Base-by-base conservation (phyloP, 2,888 invertebrate genomes). In the Cyaniris semiargus region DNA sequence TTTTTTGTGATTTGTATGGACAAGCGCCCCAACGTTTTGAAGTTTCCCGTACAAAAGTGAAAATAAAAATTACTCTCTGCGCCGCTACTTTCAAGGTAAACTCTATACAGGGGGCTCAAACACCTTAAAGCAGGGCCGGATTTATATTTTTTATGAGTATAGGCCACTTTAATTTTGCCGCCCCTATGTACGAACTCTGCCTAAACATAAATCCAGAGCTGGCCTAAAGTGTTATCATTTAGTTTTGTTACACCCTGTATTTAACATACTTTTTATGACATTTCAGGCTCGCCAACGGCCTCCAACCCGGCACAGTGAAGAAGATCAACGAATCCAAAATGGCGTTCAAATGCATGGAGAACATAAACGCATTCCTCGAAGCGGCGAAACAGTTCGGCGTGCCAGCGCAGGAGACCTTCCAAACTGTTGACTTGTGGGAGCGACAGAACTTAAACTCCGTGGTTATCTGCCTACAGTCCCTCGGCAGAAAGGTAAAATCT, bases 311-410 rank as follows among this genome's bases (percentile, higher is more conserved):
- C 71, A 95, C 96, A 77, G 96, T 99, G 78, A 98, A 98, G 94
- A 98, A 98, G 94, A 96, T 99, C 83, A 99, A 99, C 90, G 96
- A 96, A 83, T 97, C 97, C 78, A 96, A 96, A 86, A 97, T 98
- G 96, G 98, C 98, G 79, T 99, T 99, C 93, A 99, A 99, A 88
- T 98, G 98, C 92, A 99, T 99, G 99, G 99, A 99, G 93, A 99
- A 99, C 90, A 99, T 99, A 84, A 98, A 98, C 90, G 97, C 97
- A 38, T 99, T 99, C 93, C 93, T 98, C 79, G 97, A 97, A 82
- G 96, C 96, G 13, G 98, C 97, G 78, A 96, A 96, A 87, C 95
- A 95, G 78, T 95, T 98, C 81, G 99, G 99, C 66, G 98, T 99
- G 4, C 97, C 98, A 0, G 96, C 97, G 31, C 97, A 98, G 87